Evolutionary conservation across 2,113 vertebrate genomes (phyloP).

Genomic region (Stigmatopora argus): DNA sequence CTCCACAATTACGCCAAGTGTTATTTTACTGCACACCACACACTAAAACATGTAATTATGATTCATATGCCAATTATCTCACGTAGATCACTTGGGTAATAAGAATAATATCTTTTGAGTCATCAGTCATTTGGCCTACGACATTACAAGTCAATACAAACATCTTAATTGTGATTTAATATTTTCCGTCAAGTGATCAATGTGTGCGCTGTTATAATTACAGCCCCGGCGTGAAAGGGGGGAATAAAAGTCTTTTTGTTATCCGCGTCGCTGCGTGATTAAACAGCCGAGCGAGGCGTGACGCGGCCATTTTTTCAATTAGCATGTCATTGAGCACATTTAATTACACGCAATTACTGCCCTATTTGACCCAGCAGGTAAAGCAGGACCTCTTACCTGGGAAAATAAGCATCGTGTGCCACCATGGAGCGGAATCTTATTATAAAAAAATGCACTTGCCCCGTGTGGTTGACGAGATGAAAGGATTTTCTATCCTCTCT

Average conservation of each 20-base stretch:
- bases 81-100: neutral
- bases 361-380: slow-evolving; percentile 49
- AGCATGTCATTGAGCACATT: slow-evolving; percentile 52
- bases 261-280: slow-evolving; percentile 34
- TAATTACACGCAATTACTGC: slow-evolving; percentile 53
- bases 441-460: slow-evolving; percentile 1
- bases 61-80: neutral
- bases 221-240: neutral
- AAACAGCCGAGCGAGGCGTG: slow-evolving; percentile 45
- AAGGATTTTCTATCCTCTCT: slow-evolving; percentile 18
- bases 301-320: slow-evolving; percentile 52
- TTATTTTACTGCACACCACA: neutral
- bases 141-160: slow-evolving; percentile 20
- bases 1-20: neutral
- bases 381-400: slow-evolving; percentile 12
- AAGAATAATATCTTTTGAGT: neutral
- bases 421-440: slow-evolving; percentile 1
- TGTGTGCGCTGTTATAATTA: slow-evolving; percentile 31
- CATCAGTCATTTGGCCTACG: neutral
- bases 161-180: slow-evolving; percentile 37
- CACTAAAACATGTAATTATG: neutral
- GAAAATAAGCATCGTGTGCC: slow-evolving; percentile 32
- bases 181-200: slow-evolving; percentile 43
- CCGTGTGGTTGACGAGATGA: slow-evolving; percentile 29
- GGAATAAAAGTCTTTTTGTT: slow-evolving; percentile 38